Base-by-base conservation (phyloP, 1,140 invertebrate genomes). In the Drosophila asahinai region DNA sequence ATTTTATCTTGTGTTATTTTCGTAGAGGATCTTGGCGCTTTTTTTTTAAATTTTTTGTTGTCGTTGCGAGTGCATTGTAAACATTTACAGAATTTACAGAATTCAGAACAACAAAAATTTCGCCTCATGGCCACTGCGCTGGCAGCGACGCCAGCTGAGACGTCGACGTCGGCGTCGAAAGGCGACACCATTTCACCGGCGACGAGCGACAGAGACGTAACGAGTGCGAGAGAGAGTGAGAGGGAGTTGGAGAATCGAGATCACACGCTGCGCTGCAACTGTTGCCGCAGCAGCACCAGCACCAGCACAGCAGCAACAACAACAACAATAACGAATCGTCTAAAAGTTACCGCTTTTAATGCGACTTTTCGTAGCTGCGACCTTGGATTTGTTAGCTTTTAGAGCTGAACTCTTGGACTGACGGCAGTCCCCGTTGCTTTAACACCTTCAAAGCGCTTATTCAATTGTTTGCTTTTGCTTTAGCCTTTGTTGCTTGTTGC, bases 401-500 rank as follows among this genome's bases (percentile, higher is more conserved):
- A 40, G 61, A 63, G 61, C 61, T 58, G 62, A 64, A 64, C 62
- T 64, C 62, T 64, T 64, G 62, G 25, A 30, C 51, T 54, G 38
- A 36, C 36, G 61, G 59, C 65, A 67, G 45, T 36, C n/a, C 36
- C 67, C 27, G 47, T 58, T 36, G 38, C 43, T 66, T 63, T 45
- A 66, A 66, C 63, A 66, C 63, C 55, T 70, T 36, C 66, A 43
- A 22, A 55, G 40, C 65, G 67, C 71, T 73, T 86, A 86, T 86
- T 81, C 80, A 82, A 86, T 86, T 86, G 83, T 86, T 86, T 86
- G 83, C 83, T 63, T 76, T 79, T 82, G 80, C 74, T 62, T 74
- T 75, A 81, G 64, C 51, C 55, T 42, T 36, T 55, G 59, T 54
- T 77, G 54, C 43, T 43, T 80, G 51, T 45, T 76, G 71, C 79